These are phyloP conservation scores for Drosophila eugracilis DNA, from an alignment of 1,140 invertebrate genomes.

Conservation along the genomic window DNA sequence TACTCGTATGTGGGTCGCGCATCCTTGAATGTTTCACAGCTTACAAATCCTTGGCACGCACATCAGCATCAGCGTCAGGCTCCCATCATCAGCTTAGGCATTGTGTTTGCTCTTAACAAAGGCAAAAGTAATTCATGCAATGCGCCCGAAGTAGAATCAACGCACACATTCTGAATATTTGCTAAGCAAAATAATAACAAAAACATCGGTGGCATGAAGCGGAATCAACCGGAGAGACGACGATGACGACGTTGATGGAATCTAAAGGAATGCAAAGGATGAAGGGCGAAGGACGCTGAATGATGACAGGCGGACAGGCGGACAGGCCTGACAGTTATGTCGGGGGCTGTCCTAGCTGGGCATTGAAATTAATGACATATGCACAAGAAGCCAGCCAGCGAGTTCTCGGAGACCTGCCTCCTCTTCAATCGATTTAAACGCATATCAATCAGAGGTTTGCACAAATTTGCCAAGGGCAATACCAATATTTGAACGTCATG, in stretches of 20 bases:
- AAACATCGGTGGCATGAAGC: constrained; percentile 28
- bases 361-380: constrained; percentile 75
- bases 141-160: constrained; percentile 63
- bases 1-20: constrained; percentile 45
- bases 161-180: constrained; percentile 70
- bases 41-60: constrained; percentile 65
- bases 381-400: constrained; percentile 23
- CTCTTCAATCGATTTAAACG: constrained; percentile 60
- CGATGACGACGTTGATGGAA: constrained; percentile 17
- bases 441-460: constrained; percentile 69
- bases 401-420: too few species aligned
- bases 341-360: constrained; percentile 13
- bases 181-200: constrained; percentile 51
- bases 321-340: constrained; percentile 40
- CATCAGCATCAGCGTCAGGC: constrained; percentile 35
- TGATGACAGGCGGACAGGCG: constrained; percentile 28
- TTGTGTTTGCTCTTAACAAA: constrained; percentile 73
- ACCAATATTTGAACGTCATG: constrained; percentile 63
- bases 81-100: constrained; percentile 49
- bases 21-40: constrained; percentile 60
- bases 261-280: background rate
- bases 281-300: constrained; percentile 28
- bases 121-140: constrained; percentile 74
- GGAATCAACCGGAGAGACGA: constrained; percentile 14
- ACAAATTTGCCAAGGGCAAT: constrained; percentile 49